These are phyloP conservation scores for Ennomos quercinarius DNA, from an alignment of 2,888 invertebrate genomes.

Conservation along the genomic window DNA sequence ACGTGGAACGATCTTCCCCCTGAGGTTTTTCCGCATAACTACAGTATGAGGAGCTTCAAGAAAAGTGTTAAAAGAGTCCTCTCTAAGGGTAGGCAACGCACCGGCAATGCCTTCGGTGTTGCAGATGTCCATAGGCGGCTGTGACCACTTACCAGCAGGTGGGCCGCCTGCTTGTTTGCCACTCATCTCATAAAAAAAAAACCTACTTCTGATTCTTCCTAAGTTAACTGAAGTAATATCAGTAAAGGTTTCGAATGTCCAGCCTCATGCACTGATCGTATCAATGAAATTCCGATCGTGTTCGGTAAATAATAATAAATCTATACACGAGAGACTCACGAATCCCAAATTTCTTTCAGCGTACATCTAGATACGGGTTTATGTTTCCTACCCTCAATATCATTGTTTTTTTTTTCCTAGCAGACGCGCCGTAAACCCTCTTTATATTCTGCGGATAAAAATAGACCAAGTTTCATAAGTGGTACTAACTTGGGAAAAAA, in stretches of 20 bases:
- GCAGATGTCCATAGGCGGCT: too few species aligned
- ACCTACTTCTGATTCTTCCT: too few species aligned
- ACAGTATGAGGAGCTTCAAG: too few species aligned
- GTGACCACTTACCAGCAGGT: too few species aligned
- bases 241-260: slow-evolving; percentile 3
- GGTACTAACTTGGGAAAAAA: too few species aligned
- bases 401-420: slow-evolving; percentile 23
- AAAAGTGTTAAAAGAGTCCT: too few species aligned
- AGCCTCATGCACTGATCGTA: slow-evolving; percentile 1
- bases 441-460: not conserved
- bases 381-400: slow-evolving; percentile 13
- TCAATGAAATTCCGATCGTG: slow-evolving; percentile 24
- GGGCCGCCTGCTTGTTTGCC: too few species aligned
- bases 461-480: not conserved
- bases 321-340: slow-evolving; percentile 19
- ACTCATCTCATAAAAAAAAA: not conserved
- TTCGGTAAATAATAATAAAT: slow-evolving; percentile 30
- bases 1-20: too few species aligned
- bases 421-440: slow-evolving; percentile 15
- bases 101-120: too few species aligned
- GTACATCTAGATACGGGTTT: slow-evolving; percentile 16
- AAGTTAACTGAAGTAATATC: too few species aligned
- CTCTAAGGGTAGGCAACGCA: too few species aligned
- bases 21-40: too few species aligned
- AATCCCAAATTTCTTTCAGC: slow-evolving; percentile 8